phyloP scores from a whole-genome alignment of 2,888 invertebrate genomes.

The Druceiella hillmani region DNA sequence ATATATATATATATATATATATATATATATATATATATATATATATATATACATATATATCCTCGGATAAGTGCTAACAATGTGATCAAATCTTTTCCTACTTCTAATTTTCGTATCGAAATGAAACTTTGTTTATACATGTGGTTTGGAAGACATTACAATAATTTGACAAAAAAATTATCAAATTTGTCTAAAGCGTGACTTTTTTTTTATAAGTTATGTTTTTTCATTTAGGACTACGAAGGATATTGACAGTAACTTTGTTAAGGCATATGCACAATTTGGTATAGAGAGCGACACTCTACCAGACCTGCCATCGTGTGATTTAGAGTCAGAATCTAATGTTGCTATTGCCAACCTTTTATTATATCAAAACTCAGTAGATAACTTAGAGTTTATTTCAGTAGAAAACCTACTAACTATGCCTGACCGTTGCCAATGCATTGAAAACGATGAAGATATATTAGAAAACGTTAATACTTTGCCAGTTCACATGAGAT shows the following conservation, averaged over 20 bases:
- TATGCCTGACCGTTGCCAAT: conserved; percentile 15
- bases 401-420: too few relatives aligned
- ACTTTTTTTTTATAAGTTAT: conserved; percentile 5
- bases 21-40: too few relatives aligned
- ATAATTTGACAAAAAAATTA: too few relatives aligned
- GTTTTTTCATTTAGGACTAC: conserved; percentile 17
- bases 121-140: too few relatives aligned
- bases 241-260: conserved; percentile 19
- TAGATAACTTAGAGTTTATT: conserved; percentile 19
- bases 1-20: too few relatives aligned
- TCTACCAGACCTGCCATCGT: conserved; percentile 15
- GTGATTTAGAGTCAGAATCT: too few relatives aligned
- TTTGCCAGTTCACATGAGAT: conserved; percentile 17
- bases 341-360: conserved; percentile 15
- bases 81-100: too few relatives aligned
- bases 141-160: too few relatives aligned
- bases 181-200: too few relatives aligned
- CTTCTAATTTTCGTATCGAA: too few relatives aligned
- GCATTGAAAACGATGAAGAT: conserved; percentile 15
- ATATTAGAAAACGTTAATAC: conserved; percentile 19
- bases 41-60: too few relatives aligned
- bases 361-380: conserved; percentile 14
- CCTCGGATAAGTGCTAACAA: too few relatives aligned
- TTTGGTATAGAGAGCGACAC: conserved; percentile 17
- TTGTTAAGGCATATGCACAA: conserved; percentile 20